These are phyloP conservation scores for Plebejus anna DNA, from an alignment of 2,888 invertebrate genomes.

Conservation along the genomic window DNA sequence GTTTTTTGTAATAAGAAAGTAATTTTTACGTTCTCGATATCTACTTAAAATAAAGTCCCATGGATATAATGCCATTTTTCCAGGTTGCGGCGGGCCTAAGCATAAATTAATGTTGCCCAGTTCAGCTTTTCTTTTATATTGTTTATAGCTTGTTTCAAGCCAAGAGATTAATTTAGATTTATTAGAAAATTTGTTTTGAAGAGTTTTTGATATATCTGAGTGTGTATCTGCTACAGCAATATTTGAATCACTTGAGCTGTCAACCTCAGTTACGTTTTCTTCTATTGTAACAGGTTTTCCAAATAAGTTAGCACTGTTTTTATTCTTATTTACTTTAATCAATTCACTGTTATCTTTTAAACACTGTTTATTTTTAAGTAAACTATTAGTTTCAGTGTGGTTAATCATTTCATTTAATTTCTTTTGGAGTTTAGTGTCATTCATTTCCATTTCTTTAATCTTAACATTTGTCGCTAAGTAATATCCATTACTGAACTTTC, in stretches of 20 bases:
- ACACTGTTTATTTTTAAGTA: slow-evolving; percentile 31
- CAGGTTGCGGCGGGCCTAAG: slow-evolving; percentile 53
- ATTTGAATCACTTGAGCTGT: background rate
- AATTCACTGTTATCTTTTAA: background rate
- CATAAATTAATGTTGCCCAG: slow-evolving; percentile 47
- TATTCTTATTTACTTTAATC: background rate
- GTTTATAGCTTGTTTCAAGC: slow-evolving; percentile 61
- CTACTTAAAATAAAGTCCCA: slow-evolving; percentile 65
- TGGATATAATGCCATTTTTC: slow-evolving; percentile 55
- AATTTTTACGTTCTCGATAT: slow-evolving; percentile 60
- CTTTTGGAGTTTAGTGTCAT: slow-evolving; percentile 54
- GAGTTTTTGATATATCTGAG: background rate
- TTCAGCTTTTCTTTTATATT: slow-evolving; percentile 51
- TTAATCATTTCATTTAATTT: slow-evolving; percentile 44
- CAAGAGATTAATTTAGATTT: slow-evolving; percentile 54
- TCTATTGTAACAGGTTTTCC: background rate
- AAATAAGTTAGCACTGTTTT: background rate
- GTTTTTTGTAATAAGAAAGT: slow-evolving; percentile 56
- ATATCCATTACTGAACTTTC: slow-evolving; percentile 53
- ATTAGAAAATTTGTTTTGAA: slow-evolving; percentile 38
- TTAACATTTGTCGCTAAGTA: slow-evolving; percentile 55
- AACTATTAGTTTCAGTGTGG: slow-evolving; percentile 5
- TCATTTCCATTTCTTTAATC: slow-evolving; percentile 59
- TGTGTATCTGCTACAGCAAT: background rate
- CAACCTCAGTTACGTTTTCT: slow-evolving; percentile 16